Conservation (phyloP, 2,113 vertebrate species). For the Poicephalus gulielmi region DNA sequence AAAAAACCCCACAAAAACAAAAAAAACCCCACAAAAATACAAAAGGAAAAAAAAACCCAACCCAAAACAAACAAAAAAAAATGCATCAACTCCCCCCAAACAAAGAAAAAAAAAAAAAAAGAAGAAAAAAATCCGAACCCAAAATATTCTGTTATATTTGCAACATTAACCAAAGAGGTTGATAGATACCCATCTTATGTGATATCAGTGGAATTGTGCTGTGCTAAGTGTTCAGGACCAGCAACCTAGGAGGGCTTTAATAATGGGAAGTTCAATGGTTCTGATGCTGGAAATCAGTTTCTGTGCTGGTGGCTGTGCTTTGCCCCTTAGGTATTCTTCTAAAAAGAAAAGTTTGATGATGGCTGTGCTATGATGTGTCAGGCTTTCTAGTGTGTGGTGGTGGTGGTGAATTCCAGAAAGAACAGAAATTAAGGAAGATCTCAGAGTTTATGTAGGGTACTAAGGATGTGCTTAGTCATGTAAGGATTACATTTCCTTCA, state of each 20-base stretch:
- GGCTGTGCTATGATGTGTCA: neutral
- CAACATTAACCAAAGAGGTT: conserved; percentile 14
- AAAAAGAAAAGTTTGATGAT: neutral
- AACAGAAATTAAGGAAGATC: neutral
- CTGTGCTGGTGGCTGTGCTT: conserved; percentile 1
- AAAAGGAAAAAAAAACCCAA: neutral
- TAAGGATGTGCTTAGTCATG: neutral
- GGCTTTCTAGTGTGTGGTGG: neutral
- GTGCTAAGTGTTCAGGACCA: neutral
- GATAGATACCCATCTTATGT: neutral
- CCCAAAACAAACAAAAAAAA: too few species aligned
- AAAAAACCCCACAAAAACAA: neutral
- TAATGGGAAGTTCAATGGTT: conserved; percentile 7
- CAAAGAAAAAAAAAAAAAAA: too few species aligned
- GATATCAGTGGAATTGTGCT: neutral
- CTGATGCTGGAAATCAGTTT: conserved; percentile 10
- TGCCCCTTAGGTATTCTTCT: neutral
- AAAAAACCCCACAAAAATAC: neutral
- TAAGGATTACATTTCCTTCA: neutral
- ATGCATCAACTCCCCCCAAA: too few species aligned
- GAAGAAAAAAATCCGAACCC: too few species aligned
- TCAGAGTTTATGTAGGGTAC: neutral
- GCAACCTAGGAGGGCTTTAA: neutral
- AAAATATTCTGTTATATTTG: conserved; percentile 14
- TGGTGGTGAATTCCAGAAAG: neutral